Conservation (phyloP, 2,797 vertebrate genomes). For the Pipistrellus nathusii region DNA sequence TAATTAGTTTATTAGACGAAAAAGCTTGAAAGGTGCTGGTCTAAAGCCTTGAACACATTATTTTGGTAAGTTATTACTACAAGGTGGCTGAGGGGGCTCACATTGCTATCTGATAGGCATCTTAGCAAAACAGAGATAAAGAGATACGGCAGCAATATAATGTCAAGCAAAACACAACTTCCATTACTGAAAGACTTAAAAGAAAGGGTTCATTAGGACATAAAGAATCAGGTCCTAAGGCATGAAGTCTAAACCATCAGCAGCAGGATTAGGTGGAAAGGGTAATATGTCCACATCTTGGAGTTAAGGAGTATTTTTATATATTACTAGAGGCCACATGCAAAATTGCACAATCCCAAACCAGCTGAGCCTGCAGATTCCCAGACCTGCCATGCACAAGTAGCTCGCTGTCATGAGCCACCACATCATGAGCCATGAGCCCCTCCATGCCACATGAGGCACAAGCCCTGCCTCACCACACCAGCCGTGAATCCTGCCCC, state of each 20-base stretch:
- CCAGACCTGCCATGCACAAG: too few species aligned
- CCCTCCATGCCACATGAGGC: too few species aligned
- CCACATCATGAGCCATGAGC: too few species aligned
- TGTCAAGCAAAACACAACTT: background rate
- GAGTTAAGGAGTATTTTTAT: background rate
- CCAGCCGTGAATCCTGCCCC: too few species aligned
- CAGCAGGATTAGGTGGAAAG: background rate
- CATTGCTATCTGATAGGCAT: background rate
- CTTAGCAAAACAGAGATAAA: background rate
- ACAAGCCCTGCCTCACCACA: too few species aligned
- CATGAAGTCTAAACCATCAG: background rate
- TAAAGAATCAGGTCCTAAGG: background rate
- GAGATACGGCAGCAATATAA: fast-evolving
- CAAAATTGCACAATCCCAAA: too few species aligned
- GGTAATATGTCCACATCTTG: background rate
- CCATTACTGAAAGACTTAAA: background rate
- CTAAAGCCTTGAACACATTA: background rate
- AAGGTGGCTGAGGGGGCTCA: background rate
- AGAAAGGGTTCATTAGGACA: background rate
- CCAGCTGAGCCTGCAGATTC: too few species aligned
- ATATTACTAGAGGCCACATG: background rate
- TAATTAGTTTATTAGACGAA: background rate
- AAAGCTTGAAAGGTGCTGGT: background rate
- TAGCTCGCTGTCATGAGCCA: too few species aligned
- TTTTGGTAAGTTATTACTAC: background rate